phyloP scores from a whole-genome alignment of 2,797 vertebrate species.

The Sandelia bainsii region DNA sequence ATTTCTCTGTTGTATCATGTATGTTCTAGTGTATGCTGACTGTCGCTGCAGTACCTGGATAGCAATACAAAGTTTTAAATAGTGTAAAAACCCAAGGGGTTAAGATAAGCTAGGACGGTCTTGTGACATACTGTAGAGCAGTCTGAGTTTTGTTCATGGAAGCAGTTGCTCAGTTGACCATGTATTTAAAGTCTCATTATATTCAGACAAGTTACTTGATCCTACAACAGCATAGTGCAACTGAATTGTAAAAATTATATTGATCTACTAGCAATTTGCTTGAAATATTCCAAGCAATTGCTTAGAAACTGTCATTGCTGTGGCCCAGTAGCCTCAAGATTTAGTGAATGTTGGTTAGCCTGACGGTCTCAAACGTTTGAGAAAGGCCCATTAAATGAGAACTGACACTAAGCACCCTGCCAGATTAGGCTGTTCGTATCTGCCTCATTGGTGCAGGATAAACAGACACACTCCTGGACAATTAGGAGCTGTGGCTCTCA shows the following conservation, averaged over 20 bases:
- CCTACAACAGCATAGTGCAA: constrained; percentile 3
- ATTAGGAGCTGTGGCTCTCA: constrained; percentile 73
- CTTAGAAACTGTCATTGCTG: constrained; percentile 13
- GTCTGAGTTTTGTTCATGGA: constrained; percentile 10
- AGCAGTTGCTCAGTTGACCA: background rate
- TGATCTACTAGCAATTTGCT: constrained; percentile 1
- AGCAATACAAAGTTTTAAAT: constrained; percentile 26
- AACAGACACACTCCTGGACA: constrained; percentile 75
- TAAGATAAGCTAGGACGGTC: constrained; percentile 3
- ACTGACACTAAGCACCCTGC: constrained; percentile 72
- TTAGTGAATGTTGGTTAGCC: constrained; percentile 45
- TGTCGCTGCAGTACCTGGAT: constrained; percentile 9
- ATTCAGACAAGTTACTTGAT: constrained; percentile 24
- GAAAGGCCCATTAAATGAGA: constrained; percentile 76
- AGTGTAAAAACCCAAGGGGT: background rate
- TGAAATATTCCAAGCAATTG: constrained; percentile 15
- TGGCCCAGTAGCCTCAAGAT: constrained; percentile 28
- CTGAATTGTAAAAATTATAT: constrained; percentile 3
- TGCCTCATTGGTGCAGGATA: constrained; percentile 77
- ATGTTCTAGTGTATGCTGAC: background rate
- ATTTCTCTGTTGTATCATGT: no score
- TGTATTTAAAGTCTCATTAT: constrained; percentile 8
- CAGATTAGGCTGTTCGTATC: constrained; percentile 77
- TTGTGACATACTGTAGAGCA: constrained; percentile 9
- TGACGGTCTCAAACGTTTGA: constrained; percentile 55